Conservation (phyloP, 2,888 invertebrate genomes). For the Antheraea yamamai region DNA sequence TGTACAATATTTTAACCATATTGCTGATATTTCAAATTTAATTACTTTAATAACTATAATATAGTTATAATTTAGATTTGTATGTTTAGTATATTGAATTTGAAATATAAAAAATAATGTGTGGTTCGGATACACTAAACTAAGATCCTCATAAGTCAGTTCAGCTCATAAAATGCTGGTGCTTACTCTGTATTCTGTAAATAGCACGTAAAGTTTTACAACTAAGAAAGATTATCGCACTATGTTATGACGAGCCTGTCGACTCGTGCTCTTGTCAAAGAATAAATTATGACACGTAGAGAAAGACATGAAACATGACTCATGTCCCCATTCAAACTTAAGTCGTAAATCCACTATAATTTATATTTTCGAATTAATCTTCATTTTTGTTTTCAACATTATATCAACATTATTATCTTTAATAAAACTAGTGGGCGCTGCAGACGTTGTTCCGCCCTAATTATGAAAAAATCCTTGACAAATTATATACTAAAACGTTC, state of each 20-base stretch:
- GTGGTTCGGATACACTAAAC: slow-evolving; percentile 24
- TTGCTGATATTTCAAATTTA: neutral
- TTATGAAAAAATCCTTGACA: too few species aligned
- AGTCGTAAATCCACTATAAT: neutral
- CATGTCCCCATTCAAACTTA: neutral
- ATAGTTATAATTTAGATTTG: neutral
- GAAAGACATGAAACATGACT: neutral
- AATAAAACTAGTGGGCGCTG: too few species aligned
- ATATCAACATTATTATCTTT: too few species aligned
- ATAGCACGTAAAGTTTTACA: slow-evolving; percentile 53
- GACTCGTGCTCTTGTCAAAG: slow-evolving; percentile 40
- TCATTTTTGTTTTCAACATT: neutral
- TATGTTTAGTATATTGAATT: neutral
- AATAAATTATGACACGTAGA: slow-evolving; percentile 25
- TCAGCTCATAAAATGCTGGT: slow-evolving; percentile 51
- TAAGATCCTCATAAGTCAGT: slow-evolving; percentile 32
- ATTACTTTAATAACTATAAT: neutral
- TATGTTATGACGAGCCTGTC: slow-evolving; percentile 48
- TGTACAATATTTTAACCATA: neutral
- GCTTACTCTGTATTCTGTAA: slow-evolving; percentile 39
- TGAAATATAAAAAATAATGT: slow-evolving; percentile 9
- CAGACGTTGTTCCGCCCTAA: too few species aligned
- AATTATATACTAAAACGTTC: too few species aligned
- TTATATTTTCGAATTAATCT: neutral
- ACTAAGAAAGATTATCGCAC: slow-evolving; percentile 55